Conservation (phyloP, 23 tunicate genomes). For the Clavelina lepadiformis region DNA sequence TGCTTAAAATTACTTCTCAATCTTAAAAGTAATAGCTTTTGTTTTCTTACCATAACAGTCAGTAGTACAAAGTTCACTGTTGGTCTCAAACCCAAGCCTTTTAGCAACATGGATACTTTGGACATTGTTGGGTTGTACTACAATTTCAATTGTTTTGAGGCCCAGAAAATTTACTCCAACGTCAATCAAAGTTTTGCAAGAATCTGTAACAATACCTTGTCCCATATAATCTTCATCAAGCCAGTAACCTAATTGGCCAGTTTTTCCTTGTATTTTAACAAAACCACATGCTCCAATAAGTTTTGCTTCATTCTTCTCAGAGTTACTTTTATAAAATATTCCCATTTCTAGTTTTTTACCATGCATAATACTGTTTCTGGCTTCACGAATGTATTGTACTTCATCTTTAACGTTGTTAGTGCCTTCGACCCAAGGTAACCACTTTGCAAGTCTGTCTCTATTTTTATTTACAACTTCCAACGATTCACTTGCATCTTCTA, state of each 20-base stretch:
- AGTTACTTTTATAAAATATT: constrained; percentile 1
- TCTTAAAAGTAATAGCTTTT: background rate
- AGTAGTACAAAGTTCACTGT: background rate
- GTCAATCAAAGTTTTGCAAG: background rate
- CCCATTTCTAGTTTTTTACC: constrained; percentile 10
- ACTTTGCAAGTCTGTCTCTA: constrained; percentile 8
- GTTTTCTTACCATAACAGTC: constrained; percentile 3
- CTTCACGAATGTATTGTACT: background rate
- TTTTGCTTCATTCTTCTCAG: background rate
- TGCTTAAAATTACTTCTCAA: background rate
- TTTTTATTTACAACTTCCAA: constrained; percentile 22
- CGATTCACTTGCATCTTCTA: constrained; percentile 14
- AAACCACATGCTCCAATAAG: constrained; percentile 41
- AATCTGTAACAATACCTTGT: constrained; percentile 29
- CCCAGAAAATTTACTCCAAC: background rate
- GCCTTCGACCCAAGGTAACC: constrained; percentile 23
- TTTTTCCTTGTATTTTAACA: constrained; percentile 5
- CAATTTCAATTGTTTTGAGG: background rate
- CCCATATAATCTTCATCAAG: constrained; percentile 27
- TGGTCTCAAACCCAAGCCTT: constrained; percentile 2
- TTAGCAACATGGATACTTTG: background rate
- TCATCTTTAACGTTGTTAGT: constrained; percentile 18
- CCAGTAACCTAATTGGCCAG: constrained; percentile 38
- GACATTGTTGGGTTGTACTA: background rate
- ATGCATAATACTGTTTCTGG: background rate